phyloP scores from a whole-genome alignment of 2,888 invertebrate genomes.

The Drosophila pegasa region DNA sequence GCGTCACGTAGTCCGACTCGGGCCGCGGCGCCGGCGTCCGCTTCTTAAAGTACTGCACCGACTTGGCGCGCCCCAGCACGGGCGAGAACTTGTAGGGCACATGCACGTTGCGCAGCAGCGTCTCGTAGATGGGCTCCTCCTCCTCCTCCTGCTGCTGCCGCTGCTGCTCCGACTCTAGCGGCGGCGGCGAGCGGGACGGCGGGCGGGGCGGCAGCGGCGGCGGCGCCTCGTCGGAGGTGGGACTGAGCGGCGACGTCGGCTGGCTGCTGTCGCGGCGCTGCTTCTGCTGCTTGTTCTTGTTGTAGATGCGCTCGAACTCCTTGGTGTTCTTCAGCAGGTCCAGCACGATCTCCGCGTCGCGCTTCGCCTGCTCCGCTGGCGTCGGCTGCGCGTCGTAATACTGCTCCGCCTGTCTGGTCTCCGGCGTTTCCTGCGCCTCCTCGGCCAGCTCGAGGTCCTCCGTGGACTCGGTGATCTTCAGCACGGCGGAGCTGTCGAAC shows the following conservation, averaged over 20 bases:
- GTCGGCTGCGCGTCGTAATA: slow-evolving; percentile 48
- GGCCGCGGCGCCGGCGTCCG: slow-evolving; percentile 73
- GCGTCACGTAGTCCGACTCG: slow-evolving; percentile 84
- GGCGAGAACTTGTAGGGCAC: slow-evolving; percentile 85
- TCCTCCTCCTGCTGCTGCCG: slow-evolving; percentile 31
- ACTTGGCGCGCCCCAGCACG: slow-evolving; percentile 82
- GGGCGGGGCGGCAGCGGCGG: slow-evolving; percentile 81
- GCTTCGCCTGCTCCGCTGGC: slow-evolving; percentile 89
- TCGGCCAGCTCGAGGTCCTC: slow-evolving; percentile 85
- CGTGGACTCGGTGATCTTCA: slow-evolving; percentile 88
- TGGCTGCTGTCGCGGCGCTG: slow-evolving; percentile 84
- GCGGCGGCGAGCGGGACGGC: slow-evolving; percentile 83
- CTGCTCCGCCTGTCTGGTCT: slow-evolving; percentile 30
- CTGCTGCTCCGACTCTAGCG: slow-evolving; percentile 76
- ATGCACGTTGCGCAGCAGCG: slow-evolving; percentile 84
- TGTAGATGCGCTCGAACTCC: slow-evolving; percentile 92
- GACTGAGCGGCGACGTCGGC: slow-evolving; percentile 50
- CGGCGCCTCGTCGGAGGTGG: slow-evolving; percentile 47
- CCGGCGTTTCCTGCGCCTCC: slow-evolving; percentile 51
- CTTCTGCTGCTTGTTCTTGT: slow-evolving; percentile 90
- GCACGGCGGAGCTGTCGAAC: slow-evolving; percentile 84
- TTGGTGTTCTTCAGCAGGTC: slow-evolving; percentile 93
- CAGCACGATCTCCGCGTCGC: slow-evolving; percentile 88
- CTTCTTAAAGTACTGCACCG: slow-evolving; percentile 78
- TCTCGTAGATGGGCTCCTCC: slow-evolving; percentile 84